Evolutionary conservation across 2,797 vertebrate genomes (phyloP).

Genomic region (Sebastes diploproa): DNA sequence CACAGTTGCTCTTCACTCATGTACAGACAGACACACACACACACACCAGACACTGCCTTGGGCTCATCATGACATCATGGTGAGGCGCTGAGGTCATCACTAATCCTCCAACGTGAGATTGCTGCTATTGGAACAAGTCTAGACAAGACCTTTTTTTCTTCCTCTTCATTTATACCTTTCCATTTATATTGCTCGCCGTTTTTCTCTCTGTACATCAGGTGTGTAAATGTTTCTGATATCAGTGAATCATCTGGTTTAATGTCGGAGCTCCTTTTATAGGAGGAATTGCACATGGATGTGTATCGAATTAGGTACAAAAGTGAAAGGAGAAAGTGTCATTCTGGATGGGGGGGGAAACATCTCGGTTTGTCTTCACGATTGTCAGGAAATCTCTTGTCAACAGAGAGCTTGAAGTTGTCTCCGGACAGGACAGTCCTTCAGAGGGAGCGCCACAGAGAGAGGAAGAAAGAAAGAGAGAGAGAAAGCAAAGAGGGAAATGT

Average conservation of each 20-base stretch:
- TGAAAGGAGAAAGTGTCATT: background rate
- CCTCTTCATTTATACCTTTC: constrained; percentile 17
- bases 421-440: constrained; percentile 10
- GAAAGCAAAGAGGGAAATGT: constrained; percentile 37
- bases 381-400: constrained; percentile 61
- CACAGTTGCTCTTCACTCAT: constrained; percentile 20
- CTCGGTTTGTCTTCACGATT: background rate
- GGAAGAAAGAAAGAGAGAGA: constrained; percentile 1
- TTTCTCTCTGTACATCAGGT: background rate
- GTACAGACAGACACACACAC: background rate
- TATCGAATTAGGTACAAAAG: background rate
- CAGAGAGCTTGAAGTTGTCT: constrained; percentile 55
- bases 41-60: constrained; percentile 66
- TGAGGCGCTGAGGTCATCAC: constrained; percentile 76
- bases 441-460: constrained; percentile 6
- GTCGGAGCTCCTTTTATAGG: background rate
- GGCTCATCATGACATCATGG: constrained; percentile 82
- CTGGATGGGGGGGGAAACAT: background rate
- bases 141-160: constrained; percentile 60
- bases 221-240: background rate
- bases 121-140: constrained; percentile 70
- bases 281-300: background rate
- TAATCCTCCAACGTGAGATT: constrained; percentile 68
- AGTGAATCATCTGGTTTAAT: background rate
- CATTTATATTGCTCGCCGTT: constrained; percentile 7